phyloP scores from a whole-genome alignment of 2,888 invertebrate genomes.

The Luffia ferchaultella region DNA sequence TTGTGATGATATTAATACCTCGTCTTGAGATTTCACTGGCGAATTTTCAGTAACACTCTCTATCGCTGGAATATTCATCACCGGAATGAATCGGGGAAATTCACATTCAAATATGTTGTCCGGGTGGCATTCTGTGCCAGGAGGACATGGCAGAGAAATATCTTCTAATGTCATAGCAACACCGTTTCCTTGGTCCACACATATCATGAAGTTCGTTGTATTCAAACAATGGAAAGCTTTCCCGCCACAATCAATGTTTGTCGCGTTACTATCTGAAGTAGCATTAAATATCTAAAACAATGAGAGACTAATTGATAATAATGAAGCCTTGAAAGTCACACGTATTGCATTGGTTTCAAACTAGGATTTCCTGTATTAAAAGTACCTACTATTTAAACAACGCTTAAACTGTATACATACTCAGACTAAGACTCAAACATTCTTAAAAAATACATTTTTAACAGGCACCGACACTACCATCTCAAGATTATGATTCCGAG shows the following conservation, averaged over 20 bases:
- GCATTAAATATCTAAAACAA: conserved; percentile 35
- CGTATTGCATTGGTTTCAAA: too few relatives aligned
- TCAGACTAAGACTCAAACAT: too few relatives aligned
- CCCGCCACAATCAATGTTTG: conserved; percentile 46
- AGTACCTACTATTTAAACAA: too few relatives aligned
- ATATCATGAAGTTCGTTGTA: conserved; percentile 55
- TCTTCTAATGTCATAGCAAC: conserved; percentile 44
- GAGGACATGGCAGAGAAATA: conserved; percentile 42
- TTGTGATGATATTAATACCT: too few relatives aligned
- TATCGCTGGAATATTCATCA: conserved; percentile 9
- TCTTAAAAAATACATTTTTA: too few relatives aligned
- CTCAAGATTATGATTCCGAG: too few relatives aligned
- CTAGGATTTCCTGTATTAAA: too few relatives aligned
- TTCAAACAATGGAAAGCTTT: conserved; percentile 55
- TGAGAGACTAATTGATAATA: too few relatives aligned
- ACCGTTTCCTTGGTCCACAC: conserved; percentile 50
- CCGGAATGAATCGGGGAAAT: conserved; percentile 22
- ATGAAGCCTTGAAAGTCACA: too few relatives aligned
- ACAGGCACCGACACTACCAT: too few relatives aligned
- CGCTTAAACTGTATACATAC: too few relatives aligned
- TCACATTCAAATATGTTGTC: conserved; percentile 48
- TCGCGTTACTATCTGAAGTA: conserved; percentile 25
- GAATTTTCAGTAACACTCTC: neutral
- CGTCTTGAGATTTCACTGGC: neutral
- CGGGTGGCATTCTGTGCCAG: conserved; percentile 33